These are phyloP conservation scores for Poecilobothrus nobilitatus DNA, from an alignment of 2,888 invertebrate genomes.

Conservation along the genomic window DNA sequence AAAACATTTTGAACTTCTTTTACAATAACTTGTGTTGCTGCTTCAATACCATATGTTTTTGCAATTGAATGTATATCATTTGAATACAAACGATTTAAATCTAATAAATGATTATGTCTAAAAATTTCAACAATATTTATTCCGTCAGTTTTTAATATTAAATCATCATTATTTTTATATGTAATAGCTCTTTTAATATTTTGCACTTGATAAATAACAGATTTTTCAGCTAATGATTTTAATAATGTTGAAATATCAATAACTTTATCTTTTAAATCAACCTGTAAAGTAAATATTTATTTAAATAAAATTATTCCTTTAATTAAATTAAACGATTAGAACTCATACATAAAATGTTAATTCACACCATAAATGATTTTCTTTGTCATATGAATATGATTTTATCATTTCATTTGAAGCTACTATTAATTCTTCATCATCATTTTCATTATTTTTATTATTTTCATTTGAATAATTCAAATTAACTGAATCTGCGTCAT, in stretches of 20 bases:
- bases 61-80: slow-evolving; percentile 93
- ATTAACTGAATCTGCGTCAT: background rate
- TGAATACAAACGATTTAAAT: slow-evolving; percentile 75
- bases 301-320: background rate
- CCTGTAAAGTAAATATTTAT: slow-evolving; percentile 34
- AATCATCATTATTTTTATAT: slow-evolving; percentile 54
- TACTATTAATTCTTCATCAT: slow-evolving; percentile 30
- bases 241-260: slow-evolving; percentile 70
- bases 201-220: slow-evolving; percentile 70
- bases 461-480: slow-evolving; percentile 16
- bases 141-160: slow-evolving; percentile 86
- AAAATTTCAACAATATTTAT: slow-evolving; percentile 87
- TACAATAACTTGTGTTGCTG: slow-evolving; percentile 81
- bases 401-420: slow-evolving; percentile 38
- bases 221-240: slow-evolving; percentile 57
- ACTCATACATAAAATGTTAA: slow-evolving; percentile 60
- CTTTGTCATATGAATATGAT: slow-evolving; percentile 66
- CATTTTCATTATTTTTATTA: slow-evolving; percentile 27
- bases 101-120: slow-evolving; percentile 65
- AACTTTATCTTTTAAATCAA: slow-evolving; percentile 53
- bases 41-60: slow-evolving; percentile 90
- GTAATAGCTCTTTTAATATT: slow-evolving; percentile 79
- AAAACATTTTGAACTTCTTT: slow-evolving; percentile 95
- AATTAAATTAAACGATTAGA: slow-evolving; percentile 8
- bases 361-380: slow-evolving; percentile 75